Evolutionary conservation across 2,888 invertebrate genomes (phyloP).

Genomic region (Andrena haemorrhoa): DNA sequence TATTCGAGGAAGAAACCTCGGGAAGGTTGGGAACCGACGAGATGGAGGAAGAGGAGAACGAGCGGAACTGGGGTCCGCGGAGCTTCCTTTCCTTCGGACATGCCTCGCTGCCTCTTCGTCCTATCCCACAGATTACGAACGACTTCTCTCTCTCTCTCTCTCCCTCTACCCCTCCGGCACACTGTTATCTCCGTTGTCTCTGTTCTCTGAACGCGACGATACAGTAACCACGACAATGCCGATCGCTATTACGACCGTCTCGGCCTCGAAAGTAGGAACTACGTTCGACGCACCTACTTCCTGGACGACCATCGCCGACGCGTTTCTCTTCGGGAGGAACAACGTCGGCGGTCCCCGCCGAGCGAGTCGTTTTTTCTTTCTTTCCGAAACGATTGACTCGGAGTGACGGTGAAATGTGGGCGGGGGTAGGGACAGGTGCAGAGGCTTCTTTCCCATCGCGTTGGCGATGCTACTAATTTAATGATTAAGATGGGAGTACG

Average conservation of each 20-base stretch:
- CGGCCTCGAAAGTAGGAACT: slow-evolving; percentile 71
- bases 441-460: neutral
- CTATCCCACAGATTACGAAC: slow-evolving; percentile 83
- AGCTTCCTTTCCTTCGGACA: slow-evolving; percentile 84
- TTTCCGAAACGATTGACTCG: neutral
- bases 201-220: slow-evolving; percentile 38
- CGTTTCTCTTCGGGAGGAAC: neutral
- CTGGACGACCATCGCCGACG: slow-evolving; percentile 44
- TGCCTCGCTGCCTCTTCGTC: slow-evolving; percentile 82
- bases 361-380: neutral
- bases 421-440: neutral
- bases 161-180: slow-evolving; percentile 27
- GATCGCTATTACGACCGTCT: slow-evolving; percentile 77
- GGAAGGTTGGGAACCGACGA: slow-evolving; percentile 54
- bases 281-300: slow-evolving; percentile 78
- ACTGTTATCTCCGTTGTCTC: slow-evolving; percentile 37
- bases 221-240: slow-evolving; percentile 75
- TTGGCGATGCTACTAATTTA: neutral
- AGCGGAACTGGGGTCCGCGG: slow-evolving; percentile 85
- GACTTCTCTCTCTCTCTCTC: slow-evolving; percentile 27
- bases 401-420: neutral
- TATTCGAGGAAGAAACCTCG: slow-evolving; percentile 33
- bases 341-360: neutral
- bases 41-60: slow-evolving; percentile 81
- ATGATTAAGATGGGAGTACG: too few relatives aligned